phyloP scores from a whole-genome alignment of 2,888 invertebrate genomes.

The Glaucopsyche alexis region DNA sequence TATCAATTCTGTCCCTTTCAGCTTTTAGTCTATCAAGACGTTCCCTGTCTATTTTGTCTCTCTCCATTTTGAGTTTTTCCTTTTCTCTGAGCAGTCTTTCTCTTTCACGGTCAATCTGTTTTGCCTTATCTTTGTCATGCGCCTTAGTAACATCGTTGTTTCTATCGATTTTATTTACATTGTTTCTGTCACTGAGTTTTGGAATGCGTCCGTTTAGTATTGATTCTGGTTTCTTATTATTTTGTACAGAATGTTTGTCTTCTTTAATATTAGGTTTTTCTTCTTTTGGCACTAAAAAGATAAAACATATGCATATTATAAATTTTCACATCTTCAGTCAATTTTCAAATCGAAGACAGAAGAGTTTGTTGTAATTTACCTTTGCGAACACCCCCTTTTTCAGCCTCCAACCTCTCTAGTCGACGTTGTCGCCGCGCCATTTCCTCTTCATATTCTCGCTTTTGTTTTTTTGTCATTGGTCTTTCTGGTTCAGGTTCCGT shows the following conservation, averaged over 20 bases:
- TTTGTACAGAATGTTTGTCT: conserved; percentile 33
- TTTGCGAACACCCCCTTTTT: conserved; percentile 52
- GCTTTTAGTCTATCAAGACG: conserved; percentile 65
- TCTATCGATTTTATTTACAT: conserved; percentile 42
- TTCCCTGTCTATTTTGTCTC: conserved; percentile 57
- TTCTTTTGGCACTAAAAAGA: conserved; percentile 54
- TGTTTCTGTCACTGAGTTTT: conserved; percentile 67
- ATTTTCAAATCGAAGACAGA: neutral
- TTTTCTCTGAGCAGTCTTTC: conserved; percentile 39
- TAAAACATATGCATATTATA: neutral
- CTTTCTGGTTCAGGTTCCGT: conserved; percentile 83
- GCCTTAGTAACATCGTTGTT: conserved; percentile 51
- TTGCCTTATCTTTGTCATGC: conserved; percentile 52
- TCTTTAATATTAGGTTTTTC: conserved; percentile 49
- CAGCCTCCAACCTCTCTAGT: conserved; percentile 63
- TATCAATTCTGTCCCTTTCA: conserved; percentile 67
- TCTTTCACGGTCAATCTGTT: conserved; percentile 47
- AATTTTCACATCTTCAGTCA: neutral
- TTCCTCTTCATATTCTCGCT: conserved; percentile 85
- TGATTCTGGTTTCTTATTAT: conserved; percentile 57
- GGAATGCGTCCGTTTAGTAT: conserved; percentile 72
- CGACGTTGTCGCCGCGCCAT: conserved; percentile 81
- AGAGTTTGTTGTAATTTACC: conserved; percentile 42
- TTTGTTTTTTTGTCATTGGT: conserved; percentile 90
- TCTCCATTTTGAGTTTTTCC: conserved; percentile 51